Percentiles rank a stretch among this genome's conserved stretches.
Evolutionary conservation across 2,797 vertebrate genomes (phyloP).

Genomic region (Bucorvus abyssinicus): DNA sequence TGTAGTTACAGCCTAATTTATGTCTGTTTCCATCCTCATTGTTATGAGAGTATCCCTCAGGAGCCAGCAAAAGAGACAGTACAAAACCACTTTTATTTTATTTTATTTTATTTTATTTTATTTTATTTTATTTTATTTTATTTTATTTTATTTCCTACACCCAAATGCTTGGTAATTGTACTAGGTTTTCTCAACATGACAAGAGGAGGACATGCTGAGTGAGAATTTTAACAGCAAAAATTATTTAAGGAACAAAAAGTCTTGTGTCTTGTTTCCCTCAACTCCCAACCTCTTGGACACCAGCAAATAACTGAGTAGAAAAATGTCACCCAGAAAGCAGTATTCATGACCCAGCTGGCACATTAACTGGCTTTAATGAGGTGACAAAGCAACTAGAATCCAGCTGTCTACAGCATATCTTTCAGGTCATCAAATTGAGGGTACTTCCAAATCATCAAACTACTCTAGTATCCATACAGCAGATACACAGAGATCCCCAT

Average conservation of each 20-base stretch:
- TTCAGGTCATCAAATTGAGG: not conserved
- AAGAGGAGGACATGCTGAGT: not conserved
- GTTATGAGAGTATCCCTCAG: constrained; percentile 25
- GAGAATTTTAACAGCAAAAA: constrained; percentile 16
- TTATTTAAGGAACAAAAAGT: not conserved
- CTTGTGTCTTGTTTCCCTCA: not conserved
- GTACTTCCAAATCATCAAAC: not conserved
- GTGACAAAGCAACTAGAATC: not conserved
- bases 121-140: too few relatives aligned
- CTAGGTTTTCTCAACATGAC: not conserved
- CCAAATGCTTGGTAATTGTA: not conserved
- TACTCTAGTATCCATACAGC: not conserved
- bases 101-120: too few relatives aligned
- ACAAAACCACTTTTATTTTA: constrained; percentile 30
- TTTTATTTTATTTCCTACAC: constrained; percentile 8
- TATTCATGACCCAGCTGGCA: not conserved
- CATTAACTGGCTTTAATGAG: not conserved
- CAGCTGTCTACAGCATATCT: not conserved
- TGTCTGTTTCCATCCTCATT: constrained; percentile 2
- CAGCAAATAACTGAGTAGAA: not conserved
- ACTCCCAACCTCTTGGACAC: not conserved
- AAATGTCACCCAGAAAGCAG: not conserved
- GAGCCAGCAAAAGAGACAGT: constrained; percentile 27
- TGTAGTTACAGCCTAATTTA: constrained; percentile 39
- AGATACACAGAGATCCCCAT: not conserved